Base-by-base conservation (phyloP, 2,113 vertebrate genomes). In the Motacilla tschutschensis region DNA sequence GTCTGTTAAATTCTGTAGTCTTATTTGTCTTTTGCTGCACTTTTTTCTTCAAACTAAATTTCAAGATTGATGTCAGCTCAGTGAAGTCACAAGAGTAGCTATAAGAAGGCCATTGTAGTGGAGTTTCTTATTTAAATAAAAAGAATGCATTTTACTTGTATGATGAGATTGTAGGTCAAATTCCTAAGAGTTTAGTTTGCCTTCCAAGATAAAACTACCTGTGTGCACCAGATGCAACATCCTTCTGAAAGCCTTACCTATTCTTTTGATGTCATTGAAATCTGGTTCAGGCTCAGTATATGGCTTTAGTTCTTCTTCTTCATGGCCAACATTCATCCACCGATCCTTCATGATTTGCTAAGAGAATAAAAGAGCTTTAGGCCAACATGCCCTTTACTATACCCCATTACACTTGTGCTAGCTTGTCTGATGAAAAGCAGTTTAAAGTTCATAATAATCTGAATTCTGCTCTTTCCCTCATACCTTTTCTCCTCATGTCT, bases 301-400 rank as follows among this genome's bases (percentile, higher is more conserved):
- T 40, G 98, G 99, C 93, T 99, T 99, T 57, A 99, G 96, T 89
- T 99, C 98, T 97, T 99, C 98, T 66, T 99, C 98, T 76, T 99
- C 98, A 2, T 99, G 98, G 93, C 98, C 98, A 87, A 99, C 98
- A 85, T 99, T 99, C 98, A 99, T 99, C 99, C 99, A 99, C 54
- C 98, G 98, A 96, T 99, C 99, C 97, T 98, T 99, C 99, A 99
- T 99, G 89, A 99, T 99, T 99, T 99, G 99, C 99, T 99, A 90
- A 75, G 57, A 82, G 92, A 95, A 58, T 59, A 76, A 92, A 40
- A 31, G 10, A 62, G 36, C 31, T 76, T 67, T 78, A 83, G 67
- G 66, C 57, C 71, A 88, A 76, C 55, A 18, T 58, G 38, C 53
- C 22, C 25, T 67, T 29, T 57, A 64, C 28, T 73, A 54, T 44